Evolutionary conservation across 2,888 invertebrate genomes (phyloP), one percentile per base, ranked within the genome.

Genomic region (Halocaridina rubra): DNA sequence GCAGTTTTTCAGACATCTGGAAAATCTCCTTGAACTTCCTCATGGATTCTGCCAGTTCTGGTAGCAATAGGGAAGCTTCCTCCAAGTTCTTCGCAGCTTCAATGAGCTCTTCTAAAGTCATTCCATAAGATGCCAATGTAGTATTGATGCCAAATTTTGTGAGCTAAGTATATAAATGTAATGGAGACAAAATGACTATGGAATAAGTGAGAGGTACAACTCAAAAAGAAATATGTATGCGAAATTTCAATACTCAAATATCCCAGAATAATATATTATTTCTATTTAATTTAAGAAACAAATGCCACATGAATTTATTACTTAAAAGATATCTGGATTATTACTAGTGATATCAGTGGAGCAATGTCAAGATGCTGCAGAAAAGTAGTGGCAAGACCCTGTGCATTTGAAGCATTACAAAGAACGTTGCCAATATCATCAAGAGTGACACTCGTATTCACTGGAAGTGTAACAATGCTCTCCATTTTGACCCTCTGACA

Each of bases 291-390:
- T 19, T n/a, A n/a, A n/a, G n/a, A n/a, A n/a, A n/a, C n/a, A n/a
- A n/a, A n/a, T n/a, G n/a, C n/a, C n/a, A n/a, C n/a, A n/a, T n/a
- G n/a, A n/a, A n/a, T n/a, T n/a, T n/a, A n/a, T n/a, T n/a, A n/a
- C n/a, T n/a, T n/a, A n/a, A n/a, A n/a, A n/a, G n/a, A n/a, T n/a
- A n/a, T n/a, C n/a, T n/a, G n/a, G n/a, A n/a, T n/a, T n/a, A n/a
- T n/a, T n/a, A 81, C 81, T 24, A 33, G 53, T 0, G 53, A 29
- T 19, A 81, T 76, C n/a, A 81, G n/a, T 0, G 81, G 81, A 13
- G 67, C 59, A 1, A 81, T 75, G 27, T 77, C 33, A 30, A 81
- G 81, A 24, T 81, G 81, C 0, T 64, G 33, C 24, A 81, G 33
- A 32, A 81, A 76, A 19, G 76, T 67, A 5, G 76, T 16, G 5